Evolutionary conservation across 1,140 invertebrate species (phyloP), one percentile per base, ranked within the genome.

Genomic region (Calephelis nemesis): DNA sequence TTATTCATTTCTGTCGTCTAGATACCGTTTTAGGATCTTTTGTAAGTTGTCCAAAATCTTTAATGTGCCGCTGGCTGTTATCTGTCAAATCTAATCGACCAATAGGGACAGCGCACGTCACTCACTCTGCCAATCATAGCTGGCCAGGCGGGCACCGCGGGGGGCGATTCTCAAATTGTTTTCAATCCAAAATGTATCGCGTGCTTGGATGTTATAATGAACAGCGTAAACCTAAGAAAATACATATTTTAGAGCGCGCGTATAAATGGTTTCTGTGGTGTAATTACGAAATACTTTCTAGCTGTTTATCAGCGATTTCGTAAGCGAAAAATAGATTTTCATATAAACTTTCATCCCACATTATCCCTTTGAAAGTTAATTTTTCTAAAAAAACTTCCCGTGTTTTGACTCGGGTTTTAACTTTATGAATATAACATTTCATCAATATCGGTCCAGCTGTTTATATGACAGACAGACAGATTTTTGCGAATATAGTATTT

Each of bases 31-130:
- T 30, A 58, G 54, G 54, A 58, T 58, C 11, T 10, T 11, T 58
- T 58, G 19, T 58, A 58, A 58, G 19, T 75, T 69, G 74, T 70
- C 75, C 69, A 79, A 75, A 75, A 82, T 58, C 77, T 89, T 86
- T 89, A 79, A 85, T 83, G 81, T 79, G 75, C 84, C 83, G 83
- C 84, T 74, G 72, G 70, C 30, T 58, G 13, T 54, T 88, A 91
- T 89, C 87, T 79, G 84, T 87, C 80, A 58, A 58, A 89, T 91
- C 87, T 89, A 84, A 89, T 91, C 87, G 84, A 82, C 84, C 84
- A 85, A 87, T 88, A 86, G 82, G 85, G 85, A 88, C 85, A 79
- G 87, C 81, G 78, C 66, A 88, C 88, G 88, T 91, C 87, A 89
- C 85, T 89, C 88, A 87, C 77, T 81, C 82, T 85, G 85, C 83